These are phyloP conservation scores for Lineus longissimus DNA, from an alignment of 1,140 invertebrate genomes.

Conservation along the genomic window DNA sequence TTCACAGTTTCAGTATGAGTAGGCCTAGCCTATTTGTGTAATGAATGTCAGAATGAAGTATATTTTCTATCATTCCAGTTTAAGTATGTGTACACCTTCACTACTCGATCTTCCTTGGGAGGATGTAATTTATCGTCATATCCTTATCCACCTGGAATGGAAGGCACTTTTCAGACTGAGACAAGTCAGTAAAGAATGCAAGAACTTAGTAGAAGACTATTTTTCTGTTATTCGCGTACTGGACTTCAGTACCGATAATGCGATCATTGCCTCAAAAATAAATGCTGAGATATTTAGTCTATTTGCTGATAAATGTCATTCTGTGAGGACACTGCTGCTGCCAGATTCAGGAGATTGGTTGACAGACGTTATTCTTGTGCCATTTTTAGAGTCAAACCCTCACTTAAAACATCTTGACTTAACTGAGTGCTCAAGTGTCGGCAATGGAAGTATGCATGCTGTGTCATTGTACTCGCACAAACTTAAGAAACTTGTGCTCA, in stretches of 20 bases:
- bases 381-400: conserved; percentile 37
- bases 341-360: conserved; percentile 48
- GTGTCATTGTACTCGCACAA: conserved; percentile 32
- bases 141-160: conserved; percentile 30
- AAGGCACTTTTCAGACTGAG: conserved; percentile 31
- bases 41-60: too few relatives aligned
- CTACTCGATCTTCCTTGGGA: conserved; percentile 40
- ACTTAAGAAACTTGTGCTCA: conserved; percentile 33
- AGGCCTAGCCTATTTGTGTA: too few relatives aligned
- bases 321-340: conserved; percentile 31
- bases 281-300: conserved; percentile 29
- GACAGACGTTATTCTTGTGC: conserved; percentile 33
- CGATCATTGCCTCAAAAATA: conserved; percentile 25
- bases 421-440: conserved; percentile 38
- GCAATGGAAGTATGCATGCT: conserved; percentile 35
- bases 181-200: conserved; percentile 20
- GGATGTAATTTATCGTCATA: conserved; percentile 34
- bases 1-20: too few relatives aligned
- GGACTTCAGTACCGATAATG: conserved; percentile 22
- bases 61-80: too few relatives aligned
- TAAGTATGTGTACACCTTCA: too few relatives aligned
- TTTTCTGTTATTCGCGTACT: conserved; percentile 28
- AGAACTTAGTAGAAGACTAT: conserved; percentile 27
- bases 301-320: conserved; percentile 28
- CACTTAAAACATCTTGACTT: conserved; percentile 38